Base-by-base conservation (phyloP, 2,113 vertebrate genomes). In the Laterallus jamaicensis region DNA sequence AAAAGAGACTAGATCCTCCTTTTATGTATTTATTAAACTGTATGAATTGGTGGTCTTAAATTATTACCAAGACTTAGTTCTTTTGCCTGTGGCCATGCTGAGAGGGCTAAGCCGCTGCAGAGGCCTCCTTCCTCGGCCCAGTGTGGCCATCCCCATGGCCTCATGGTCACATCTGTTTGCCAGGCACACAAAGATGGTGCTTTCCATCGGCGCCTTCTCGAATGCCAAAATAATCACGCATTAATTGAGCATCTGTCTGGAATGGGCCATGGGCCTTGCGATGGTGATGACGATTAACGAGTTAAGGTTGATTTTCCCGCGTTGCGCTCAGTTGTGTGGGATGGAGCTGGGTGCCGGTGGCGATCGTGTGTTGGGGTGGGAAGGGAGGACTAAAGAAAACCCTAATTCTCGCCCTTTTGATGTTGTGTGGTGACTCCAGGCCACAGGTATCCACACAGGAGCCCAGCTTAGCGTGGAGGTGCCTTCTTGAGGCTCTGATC, bases 11-110 rank as follows among this genome's bases (percentile, higher is more conserved):
- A 95, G 92, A 91, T 95, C 86, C 79, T 95, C 86, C 79, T 96
- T 97, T 97, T 96, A 82, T 75, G 79, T 98, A 97, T 98, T 98
- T 98, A 98, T 98, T 98, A 97, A 97, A 97, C 92, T 81, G 69
- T 93, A 83, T 97, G 92, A 95, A 97, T 80, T 96, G 97, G 97
- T 95, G 96, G 94, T 97, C 82, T 94, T 93, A 95, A 97, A 97
- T 97, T 92, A 92, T 95, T 77, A 92, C 66, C 71, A 87, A 85
- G 92, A 93, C 88, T 92, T 47, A 88, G 74, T 83, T 91, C 75
- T 97, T 93, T 93, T 96, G 88, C 93, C 59, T 84, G 54, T 90
- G 83, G 85, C 90, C 59, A 4, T 3, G 19, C 32, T 71, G 77
- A 50, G 64, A 86, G 62, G 75, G 56, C 35, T 40, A 62, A 39